These are phyloP conservation scores for Pseudolycoriella hygida DNA, from an alignment of 2,888 invertebrate genomes.

Conservation along the genomic window DNA sequence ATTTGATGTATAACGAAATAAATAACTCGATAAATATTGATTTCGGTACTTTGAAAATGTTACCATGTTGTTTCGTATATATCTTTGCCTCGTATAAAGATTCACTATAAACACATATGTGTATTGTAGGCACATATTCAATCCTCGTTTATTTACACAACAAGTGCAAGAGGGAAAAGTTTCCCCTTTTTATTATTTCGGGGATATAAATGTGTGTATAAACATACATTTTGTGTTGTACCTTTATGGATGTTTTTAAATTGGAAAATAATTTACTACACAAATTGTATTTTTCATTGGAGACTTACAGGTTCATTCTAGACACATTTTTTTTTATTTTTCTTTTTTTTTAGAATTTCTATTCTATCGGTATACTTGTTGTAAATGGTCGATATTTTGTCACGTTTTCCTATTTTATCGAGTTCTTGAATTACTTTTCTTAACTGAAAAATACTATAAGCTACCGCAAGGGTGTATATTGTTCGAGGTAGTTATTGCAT, in stretches of 20 bases:
- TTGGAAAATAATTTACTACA: slow-evolving; percentile 2
- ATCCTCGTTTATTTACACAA: slow-evolving; percentile 3
- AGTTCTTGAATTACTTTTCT: neutral
- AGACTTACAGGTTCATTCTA: neutral
- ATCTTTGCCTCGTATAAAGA: neutral
- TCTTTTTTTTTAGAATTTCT: neutral
- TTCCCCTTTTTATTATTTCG: slow-evolving; percentile 2
- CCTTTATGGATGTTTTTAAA: slow-evolving; percentile 4
- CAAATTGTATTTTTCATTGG: neutral
- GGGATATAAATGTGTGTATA: neutral
- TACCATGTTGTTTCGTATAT: no score
- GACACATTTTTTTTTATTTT: neutral
- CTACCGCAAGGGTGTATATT: neutral
- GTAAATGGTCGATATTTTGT: neutral
- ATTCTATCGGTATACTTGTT: no score
- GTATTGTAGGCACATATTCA: slow-evolving; percentile 1
- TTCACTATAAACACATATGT: neutral
- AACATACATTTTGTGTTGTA: slow-evolving; percentile 3
- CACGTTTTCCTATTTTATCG: neutral
- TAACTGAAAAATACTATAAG: neutral
- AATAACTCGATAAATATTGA: slow-evolving; percentile 5
- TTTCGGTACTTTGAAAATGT: slow-evolving; percentile 2
- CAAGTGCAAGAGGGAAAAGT: slow-evolving; percentile 1
- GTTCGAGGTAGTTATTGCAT: neutral
- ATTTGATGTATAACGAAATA: slow-evolving; percentile 4